Conservation (phyloP, 2,797 vertebrate genomes). For the Xiphorhynchus erythropygius region DNA sequence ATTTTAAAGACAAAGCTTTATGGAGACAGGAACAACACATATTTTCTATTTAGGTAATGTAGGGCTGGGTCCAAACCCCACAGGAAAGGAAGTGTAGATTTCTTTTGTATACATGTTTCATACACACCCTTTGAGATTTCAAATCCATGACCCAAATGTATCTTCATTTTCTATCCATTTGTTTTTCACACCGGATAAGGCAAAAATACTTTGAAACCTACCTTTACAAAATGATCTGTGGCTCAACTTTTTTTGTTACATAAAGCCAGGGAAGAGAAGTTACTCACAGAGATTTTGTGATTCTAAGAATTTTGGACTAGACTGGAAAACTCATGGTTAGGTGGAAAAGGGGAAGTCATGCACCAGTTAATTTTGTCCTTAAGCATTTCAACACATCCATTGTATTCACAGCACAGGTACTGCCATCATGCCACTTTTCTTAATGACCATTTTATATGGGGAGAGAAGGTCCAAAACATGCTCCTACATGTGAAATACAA, state of each 20-base stretch:
- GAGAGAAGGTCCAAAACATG: background rate
- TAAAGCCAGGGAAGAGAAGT: background rate
- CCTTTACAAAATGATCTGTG: background rate
- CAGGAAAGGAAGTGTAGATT: background rate
- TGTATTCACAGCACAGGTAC: background rate
- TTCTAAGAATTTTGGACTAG: background rate
- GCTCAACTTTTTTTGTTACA: background rate
- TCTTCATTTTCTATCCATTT: background rate
- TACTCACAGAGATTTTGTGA: background rate
- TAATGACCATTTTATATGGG: fast-evolving
- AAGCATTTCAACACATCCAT: background rate
- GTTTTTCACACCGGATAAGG: background rate
- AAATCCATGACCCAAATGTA: background rate
- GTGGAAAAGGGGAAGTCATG: background rate
- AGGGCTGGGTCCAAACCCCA: background rate
- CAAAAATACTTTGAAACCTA: background rate
- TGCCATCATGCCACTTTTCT: background rate
- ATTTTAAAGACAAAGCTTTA: background rate
- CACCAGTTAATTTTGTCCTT: background rate
- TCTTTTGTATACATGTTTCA: background rate
- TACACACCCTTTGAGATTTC: background rate
- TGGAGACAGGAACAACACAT: fast-evolving
- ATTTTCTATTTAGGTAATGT: fast-evolving
- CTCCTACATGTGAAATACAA: fast-evolving
- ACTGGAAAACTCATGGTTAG: background rate